Conservation (phyloP, 2,113 vertebrate genomes). For the Tretioscincus oriximinensis region DNA sequence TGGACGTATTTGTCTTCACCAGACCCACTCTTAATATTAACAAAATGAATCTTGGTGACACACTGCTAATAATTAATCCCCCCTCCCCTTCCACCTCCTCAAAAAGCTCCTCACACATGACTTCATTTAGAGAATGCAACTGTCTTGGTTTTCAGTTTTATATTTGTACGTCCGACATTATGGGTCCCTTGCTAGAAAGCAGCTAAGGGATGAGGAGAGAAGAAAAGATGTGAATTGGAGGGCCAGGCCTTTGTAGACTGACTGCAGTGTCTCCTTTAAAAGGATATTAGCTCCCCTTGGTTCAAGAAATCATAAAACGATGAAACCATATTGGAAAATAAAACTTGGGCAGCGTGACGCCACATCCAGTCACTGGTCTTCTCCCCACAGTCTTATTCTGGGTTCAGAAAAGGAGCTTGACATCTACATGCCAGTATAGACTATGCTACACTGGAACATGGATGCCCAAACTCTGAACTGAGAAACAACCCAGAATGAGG, state of each 20-base stretch:
- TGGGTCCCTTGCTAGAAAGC: conserved; percentile 28
- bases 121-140: conserved; percentile 59
- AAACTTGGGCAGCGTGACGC: too few relatives aligned
- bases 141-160: conserved; percentile 59
- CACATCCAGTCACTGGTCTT: too few relatives aligned
- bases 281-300: too few relatives aligned
- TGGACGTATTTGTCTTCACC: conserved; percentile 28
- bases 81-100: neutral
- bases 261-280: too few relatives aligned
- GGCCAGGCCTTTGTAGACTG: neutral
- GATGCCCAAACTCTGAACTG: too few relatives aligned
- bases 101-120: conserved; percentile 62
- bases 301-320: too few relatives aligned
- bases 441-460: too few relatives aligned
- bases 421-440: too few relatives aligned
- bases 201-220: neutral
- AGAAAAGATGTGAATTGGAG: neutral
- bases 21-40: conserved; percentile 23
- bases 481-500: too few relatives aligned
- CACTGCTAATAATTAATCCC: conserved; percentile 51
- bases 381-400: too few relatives aligned
- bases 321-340: too few relatives aligned
- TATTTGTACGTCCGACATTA: conserved; percentile 53
- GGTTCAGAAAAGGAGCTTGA: too few relatives aligned
- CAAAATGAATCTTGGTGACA: conserved; percentile 50